A percentile compares a stretch with the other conserved stretches of the same genome.
phyloP scores from a whole-genome alignment of 2,888 invertebrate genomes.

The Ditylenchus weischeri region DNA sequence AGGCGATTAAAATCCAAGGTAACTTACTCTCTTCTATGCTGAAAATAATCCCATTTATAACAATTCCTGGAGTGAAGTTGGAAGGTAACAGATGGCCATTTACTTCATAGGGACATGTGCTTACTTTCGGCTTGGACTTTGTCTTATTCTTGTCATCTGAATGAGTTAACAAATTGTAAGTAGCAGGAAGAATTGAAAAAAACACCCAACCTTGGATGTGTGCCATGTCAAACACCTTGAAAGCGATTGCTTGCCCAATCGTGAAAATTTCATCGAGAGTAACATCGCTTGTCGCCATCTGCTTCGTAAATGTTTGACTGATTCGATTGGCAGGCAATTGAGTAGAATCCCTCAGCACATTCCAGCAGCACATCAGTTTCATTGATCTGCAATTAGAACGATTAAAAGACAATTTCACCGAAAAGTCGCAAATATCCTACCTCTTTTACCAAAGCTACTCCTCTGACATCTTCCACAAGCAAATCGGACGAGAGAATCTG shows the following conservation, averaged over 20 bases:
- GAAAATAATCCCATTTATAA: conserved; percentile 43
- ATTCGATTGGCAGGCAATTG: conserved; percentile 33
- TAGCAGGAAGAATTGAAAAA: conserved; percentile 13
- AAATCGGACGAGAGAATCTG: conserved; percentile 31
- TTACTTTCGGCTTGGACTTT: conserved; percentile 33
- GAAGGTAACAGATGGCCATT: conserved; percentile 49
- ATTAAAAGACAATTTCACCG: conserved; percentile 5
- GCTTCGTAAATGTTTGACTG: conserved; percentile 24
- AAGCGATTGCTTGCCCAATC: conserved; percentile 51
- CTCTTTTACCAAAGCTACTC: conserved; percentile 44
- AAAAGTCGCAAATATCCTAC: conserved; percentile 25
- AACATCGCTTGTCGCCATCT: conserved; percentile 19
- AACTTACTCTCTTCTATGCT: conserved; percentile 53
- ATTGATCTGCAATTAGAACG: conserved; percentile 31
- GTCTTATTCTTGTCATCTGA: conserved; percentile 19
- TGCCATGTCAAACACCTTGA: conserved; percentile 28
- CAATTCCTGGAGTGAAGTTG: conserved; percentile 40
- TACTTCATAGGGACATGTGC: conserved; percentile 30
- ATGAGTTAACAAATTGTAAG: not conserved
- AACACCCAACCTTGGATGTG: conserved; percentile 1
- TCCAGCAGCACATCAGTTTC: conserved; percentile 35
- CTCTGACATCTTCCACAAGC: conserved; percentile 44
- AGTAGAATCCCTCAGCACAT: conserved; percentile 33
- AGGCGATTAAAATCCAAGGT: not conserved
- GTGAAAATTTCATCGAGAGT: conserved; percentile 48